Conservation (phyloP, 2,888 invertebrate species). For the Eledona agricola region DNA sequence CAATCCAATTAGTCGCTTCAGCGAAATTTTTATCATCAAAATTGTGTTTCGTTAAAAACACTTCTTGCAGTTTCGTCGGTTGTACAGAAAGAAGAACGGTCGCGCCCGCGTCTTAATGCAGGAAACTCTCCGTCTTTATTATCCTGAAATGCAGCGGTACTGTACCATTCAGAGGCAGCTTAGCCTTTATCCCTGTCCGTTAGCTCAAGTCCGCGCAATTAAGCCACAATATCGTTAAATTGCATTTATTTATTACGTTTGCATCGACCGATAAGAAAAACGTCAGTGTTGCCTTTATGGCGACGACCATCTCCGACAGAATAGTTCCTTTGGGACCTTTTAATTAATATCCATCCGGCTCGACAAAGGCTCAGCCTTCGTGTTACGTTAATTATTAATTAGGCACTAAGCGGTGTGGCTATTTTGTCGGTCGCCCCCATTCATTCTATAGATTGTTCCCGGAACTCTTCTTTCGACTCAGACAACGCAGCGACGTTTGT, state of each 20-base stretch:
- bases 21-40: too few relatives aligned
- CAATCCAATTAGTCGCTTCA: too few relatives aligned
- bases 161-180: constrained; percentile 4
- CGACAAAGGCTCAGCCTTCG: constrained; percentile 18
- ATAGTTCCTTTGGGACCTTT: constrained; percentile 14
- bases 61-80: too few relatives aligned
- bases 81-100: too few relatives aligned
- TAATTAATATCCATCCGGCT: constrained; percentile 16
- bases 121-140: constrained; percentile 11
- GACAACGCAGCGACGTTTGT: too few relatives aligned
- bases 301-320: constrained; percentile 3
- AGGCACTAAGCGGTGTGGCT: constrained; percentile 2
- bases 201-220: constrained; percentile 12
- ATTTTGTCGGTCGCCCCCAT: background rate
- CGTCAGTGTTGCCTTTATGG: constrained; percentile 1
- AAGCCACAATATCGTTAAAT: constrained; percentile 11
- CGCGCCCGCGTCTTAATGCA: background rate
- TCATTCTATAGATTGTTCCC: constrained; percentile 6
- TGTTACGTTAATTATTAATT: constrained; percentile 24
- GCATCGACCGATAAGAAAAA: constrained; percentile 11
- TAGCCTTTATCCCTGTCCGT: constrained; percentile 12
- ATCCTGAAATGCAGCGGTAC: constrained; percentile 10
- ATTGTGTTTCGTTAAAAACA: too few relatives aligned
- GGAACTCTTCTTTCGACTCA: constrained; percentile 3
- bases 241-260: constrained; percentile 12